Base-by-base conservation (phyloP, 2,888 invertebrate genomes). In the Spilosoma lubricipeda region DNA sequence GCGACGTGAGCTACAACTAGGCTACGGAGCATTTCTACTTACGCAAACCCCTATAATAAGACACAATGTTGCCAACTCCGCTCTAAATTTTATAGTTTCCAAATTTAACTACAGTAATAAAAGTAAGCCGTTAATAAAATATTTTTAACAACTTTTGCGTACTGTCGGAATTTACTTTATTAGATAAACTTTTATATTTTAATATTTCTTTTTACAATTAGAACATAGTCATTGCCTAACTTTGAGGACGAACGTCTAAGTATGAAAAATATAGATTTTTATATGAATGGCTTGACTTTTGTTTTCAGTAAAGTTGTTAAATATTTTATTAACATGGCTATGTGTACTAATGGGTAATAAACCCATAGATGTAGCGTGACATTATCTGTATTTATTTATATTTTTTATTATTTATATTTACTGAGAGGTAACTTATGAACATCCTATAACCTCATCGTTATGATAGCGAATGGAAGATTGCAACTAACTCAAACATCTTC, bases 21-120 rank as follows among this genome's bases (percentile, higher is more conserved):
- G 87, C 90, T 91, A 91, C 91, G 85, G 82, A 75, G 75, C 78
- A 78, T 77, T 77, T 72, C 73, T 59, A 66, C 70, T 73, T 76
- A 67, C 56, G 63, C 64, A 68, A 64, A 63, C 64, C 27, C 56
- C 67, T 64, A 39, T 69, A 69, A 69, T 15, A 68, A 70, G n/a
- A 59, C 48, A 68, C 68, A 69, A 65, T 64, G 73, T 73, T 72
- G 71, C 66, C 66, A 71, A 68, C 42, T 42, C 63, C 5, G 56
- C 30, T 65, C 39, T 64, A 48, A 36, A 64, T 63, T 67, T 72
- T 52, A 36, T 42, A 66, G 33, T 33, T 23, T 67, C 39, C 45
- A 56, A 67, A 67, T 42, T n/a, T 30, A 33, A 36, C 23, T 1
- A 23, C 23, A 36, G n/a, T n/a, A 48, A 65, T 65, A 71, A 64